Percentiles rank a stretch among this genome's conserved stretches.
Conservation (phyloP, 2,888 invertebrate genomes). For the Hypolimnas misippus region DNA sequence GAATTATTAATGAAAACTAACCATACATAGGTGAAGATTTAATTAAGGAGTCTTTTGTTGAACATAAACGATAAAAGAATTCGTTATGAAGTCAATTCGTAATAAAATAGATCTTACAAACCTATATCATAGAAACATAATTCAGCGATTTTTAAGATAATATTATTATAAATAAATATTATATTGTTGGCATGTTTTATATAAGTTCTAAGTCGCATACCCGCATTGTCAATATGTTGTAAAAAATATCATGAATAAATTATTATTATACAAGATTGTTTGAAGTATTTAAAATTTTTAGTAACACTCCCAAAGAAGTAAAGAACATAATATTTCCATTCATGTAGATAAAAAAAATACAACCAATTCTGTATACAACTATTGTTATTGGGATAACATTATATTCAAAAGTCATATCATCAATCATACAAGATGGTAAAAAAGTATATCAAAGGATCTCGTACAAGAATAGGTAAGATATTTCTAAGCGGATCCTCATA, state of each 20-base stretch:
- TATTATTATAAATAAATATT: too few relatives aligned
- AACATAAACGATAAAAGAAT: not conserved
- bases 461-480: constrained; percentile 8
- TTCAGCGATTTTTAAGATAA: too few relatives aligned
- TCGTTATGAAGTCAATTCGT: too few relatives aligned
- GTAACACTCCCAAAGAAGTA: too few relatives aligned
- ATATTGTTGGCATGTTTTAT: too few relatives aligned
- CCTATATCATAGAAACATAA: too few relatives aligned
- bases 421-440: not conserved
- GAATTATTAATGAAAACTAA: constrained; percentile 33
- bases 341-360: not conserved
- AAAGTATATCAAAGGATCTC: not conserved
- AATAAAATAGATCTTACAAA: too few relatives aligned
- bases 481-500: constrained; percentile 4
- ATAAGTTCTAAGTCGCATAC: too few relatives aligned
- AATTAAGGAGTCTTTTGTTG: not conserved
- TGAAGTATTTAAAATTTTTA: too few relatives aligned
- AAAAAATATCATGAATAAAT: too few relatives aligned
- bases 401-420: not conserved
- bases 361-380: not conserved
- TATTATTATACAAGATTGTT: too few relatives aligned
- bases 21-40: not conserved
- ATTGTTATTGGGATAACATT: not conserved
- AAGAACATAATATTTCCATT: not conserved
- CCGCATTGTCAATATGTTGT: too few relatives aligned